Base-by-base conservation (phyloP, 2,888 invertebrate species). In the Stenichneumon culpator region DNA sequence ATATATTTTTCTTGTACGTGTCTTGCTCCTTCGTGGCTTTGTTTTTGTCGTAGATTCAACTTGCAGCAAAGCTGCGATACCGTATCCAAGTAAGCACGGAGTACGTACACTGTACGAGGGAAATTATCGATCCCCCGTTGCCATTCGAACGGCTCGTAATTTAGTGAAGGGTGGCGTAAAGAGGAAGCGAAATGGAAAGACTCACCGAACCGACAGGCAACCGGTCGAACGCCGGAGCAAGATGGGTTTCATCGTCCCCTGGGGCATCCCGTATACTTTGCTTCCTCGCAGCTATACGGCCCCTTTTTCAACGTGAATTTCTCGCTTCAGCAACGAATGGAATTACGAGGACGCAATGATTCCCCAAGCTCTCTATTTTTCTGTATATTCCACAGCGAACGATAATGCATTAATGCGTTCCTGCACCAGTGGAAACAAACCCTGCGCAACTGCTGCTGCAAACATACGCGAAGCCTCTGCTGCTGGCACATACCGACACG, bases 141-240 rank as follows among this genome's bases (percentile, higher is more conserved):
- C 70, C 68, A 70, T 84, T 78, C 68, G 77, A 81, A 77, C 75
- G 70, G 68, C 83, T 86, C 86, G 87, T 84, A 85, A 87, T 88
- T 84, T 52, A 82, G 82, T 83, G 70, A 86, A 86, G 79, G 70
- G 79, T 82, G 68, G 74, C 83, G 82, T 57, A 54, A 70, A 70
- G 84, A 65, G 75, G 78, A 77, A 83, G 72, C 54, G 81, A 69
- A 82, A 73, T 54, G 80, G 79, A 57, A 65, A 80, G 75, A 83
- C 83, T 68, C 87, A 78, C 91, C 91, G 88, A 87, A 86, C 85
- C 77, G 84, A 87, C 89, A 92, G 92, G 93, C 93, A 93, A 93
- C 93, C 93, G 89, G 93, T 86, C 87, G 60, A 89, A 92, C 93
- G 87, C 80, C 81, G 81, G 87, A 79, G 90, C 89, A 90, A 81